phyloP scores from a whole-genome alignment of 2,797 vertebrate genomes.

The Acrossocheilus fasciatus region DNA sequence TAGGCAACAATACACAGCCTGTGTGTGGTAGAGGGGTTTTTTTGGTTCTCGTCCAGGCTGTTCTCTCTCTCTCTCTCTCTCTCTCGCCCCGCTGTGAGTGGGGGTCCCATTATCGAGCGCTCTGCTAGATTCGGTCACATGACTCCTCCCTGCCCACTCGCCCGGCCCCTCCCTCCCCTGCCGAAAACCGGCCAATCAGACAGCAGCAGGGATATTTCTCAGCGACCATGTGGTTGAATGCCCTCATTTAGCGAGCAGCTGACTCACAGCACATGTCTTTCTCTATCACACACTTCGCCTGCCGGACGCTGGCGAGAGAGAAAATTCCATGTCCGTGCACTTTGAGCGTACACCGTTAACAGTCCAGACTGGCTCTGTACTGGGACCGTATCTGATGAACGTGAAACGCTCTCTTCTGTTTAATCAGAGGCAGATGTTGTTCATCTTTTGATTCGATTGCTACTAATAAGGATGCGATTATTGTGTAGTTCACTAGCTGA shows the following conservation, averaged over 20 bases:
- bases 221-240: constrained; percentile 70
- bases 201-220: constrained; percentile 61
- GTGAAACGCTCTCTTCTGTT: neutral
- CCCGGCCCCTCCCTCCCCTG: constrained; percentile 52
- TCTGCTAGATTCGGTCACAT: constrained; percentile 80
- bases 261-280: constrained; percentile 66
- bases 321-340: constrained; percentile 50
- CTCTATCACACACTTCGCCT: constrained; percentile 48
- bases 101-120: constrained; percentile 81
- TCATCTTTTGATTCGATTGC: neutral
- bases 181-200: constrained; percentile 65
- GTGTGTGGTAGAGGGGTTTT: constrained; percentile 85
- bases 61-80: constrained; percentile 58
- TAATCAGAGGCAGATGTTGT: constrained; percentile 24
- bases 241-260: constrained; percentile 71
- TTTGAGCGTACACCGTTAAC: constrained; percentile 22
- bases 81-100: constrained; percentile 76
- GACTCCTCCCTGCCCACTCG: constrained; percentile 58
- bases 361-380: neutral
- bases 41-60: constrained; percentile 84
- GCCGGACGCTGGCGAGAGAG: constrained; percentile 40
- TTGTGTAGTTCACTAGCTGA: neutral
- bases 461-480: neutral
- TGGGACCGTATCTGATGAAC: neutral
- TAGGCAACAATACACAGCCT: constrained; percentile 84